Evolutionary conservation across 2,113 vertebrate genomes (phyloP), one percentile per base, ranked within the genome.

Genomic region (Astatoreochromis straeleni): DNA sequence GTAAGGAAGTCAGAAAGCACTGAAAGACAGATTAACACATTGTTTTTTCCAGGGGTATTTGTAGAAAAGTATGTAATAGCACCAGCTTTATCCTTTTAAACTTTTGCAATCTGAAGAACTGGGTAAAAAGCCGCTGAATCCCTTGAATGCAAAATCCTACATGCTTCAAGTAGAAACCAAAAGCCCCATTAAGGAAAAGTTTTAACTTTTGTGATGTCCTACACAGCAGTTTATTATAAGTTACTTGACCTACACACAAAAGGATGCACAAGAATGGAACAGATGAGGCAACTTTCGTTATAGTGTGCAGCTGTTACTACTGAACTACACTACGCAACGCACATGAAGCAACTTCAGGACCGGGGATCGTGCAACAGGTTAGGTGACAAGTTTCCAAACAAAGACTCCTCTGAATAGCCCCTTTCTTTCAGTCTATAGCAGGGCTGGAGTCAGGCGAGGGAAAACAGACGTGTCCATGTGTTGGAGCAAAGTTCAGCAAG

Each of bases 401-500:
- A 83, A 86, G 84, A 78, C 70, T 86, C 29, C 5, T 60, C 24
- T 49, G 31, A 84, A 26, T 2, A 19, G 26, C 35, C 13, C 9
- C 14, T 29, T 78, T 83, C 16, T 24, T 78, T 82, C 81, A 83
- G 40, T 9, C 12, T 35, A 35, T 73, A 63, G 84, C 58, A 26
- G 24, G 73, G n/a, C 6, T 57, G 35, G 7, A 55, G 31, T n/a
- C 73, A 87, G 79, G n/a, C 2, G 13, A 81, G 9, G 60, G 29
- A 80, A 86, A 65, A 89, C 53, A 73, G 26, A 89, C 26, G 7
- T 80, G 85, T 73, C 57, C 83, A 87, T 91, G 83, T 95, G 93
- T 92, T 88, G 87, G 95, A 78, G 4, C 93, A 96, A 96, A 96
- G 95, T 96, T 92, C 95, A 90, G 16, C 12, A 40, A 80, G 73